These are phyloP conservation scores for Prenolepis imparis DNA, from an alignment of 2,888 invertebrate species.

Conservation along the genomic window DNA sequence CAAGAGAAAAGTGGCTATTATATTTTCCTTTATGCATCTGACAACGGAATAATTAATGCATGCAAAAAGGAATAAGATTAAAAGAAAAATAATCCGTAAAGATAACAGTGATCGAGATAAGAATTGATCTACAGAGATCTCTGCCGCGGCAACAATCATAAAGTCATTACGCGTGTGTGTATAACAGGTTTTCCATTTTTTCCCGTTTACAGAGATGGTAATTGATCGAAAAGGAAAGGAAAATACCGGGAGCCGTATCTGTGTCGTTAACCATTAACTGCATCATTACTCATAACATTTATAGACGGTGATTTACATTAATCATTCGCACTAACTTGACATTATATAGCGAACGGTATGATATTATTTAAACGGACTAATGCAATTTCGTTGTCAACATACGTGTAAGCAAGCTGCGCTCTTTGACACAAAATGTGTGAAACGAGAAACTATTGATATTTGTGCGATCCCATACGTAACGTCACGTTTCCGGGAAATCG, in stretches of 20 bases:
- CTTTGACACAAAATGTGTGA: not conserved
- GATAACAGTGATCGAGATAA: conserved; percentile 65
- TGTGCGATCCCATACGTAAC: not conserved
- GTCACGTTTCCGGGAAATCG: not conserved
- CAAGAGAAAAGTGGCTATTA: conserved; percentile 4
- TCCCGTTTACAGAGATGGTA: conserved; percentile 53
- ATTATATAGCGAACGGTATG: conserved; percentile 29
- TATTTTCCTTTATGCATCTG: conserved; percentile 19
- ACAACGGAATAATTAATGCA: conserved; percentile 32
- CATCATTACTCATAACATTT: conserved; percentile 73
- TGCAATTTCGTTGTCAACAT: not conserved
- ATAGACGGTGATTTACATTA: conserved; percentile 68
- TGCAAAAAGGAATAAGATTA: conserved; percentile 35
- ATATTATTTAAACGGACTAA: conserved; percentile 18
- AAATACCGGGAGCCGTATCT: conserved; percentile 72
- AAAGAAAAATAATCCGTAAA: conserved; percentile 28
- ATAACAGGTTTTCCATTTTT: conserved; percentile 74
- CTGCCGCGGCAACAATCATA: conserved; percentile 68
- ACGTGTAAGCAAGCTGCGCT: not conserved
- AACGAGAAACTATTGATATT: not conserved
- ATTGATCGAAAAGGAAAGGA: conserved; percentile 73
- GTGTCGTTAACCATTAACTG: conserved; percentile 69
- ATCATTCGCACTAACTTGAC: conserved; percentile 57
- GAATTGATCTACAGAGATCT: conserved; percentile 64
- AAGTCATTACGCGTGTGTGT: conserved; percentile 68